A percentile compares a stretch with the other conserved stretches of the same genome.
Evolutionary conservation across 2,113 vertebrate genomes (phyloP).

Genomic region (Istiophorus platypterus): DNA sequence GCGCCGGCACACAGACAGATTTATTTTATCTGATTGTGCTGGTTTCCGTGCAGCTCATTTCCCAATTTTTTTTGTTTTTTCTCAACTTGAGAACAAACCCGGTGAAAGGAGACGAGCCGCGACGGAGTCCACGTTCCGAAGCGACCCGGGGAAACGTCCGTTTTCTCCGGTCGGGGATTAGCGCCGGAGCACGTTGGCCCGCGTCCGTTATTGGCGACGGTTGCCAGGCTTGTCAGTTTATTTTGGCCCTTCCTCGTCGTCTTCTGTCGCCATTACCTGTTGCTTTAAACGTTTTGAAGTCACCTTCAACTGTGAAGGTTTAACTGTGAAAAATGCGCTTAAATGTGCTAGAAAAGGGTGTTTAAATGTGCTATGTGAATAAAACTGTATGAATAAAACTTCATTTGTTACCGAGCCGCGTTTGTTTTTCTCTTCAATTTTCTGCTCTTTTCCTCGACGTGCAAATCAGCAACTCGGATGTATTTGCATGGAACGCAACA

Average conservation of each 20-base stretch:
- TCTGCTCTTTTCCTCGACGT: neutral
- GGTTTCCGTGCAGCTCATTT: neutral
- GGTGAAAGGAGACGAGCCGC: neutral
- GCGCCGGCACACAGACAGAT: conserved; percentile 10
- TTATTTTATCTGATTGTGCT: conserved; percentile 12
- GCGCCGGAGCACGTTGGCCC: neutral
- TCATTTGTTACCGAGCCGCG: neutral
- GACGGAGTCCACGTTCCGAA: neutral
- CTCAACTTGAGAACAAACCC: neutral
- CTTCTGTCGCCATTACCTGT: neutral
- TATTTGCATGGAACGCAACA: neutral
- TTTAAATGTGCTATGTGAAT: neutral
- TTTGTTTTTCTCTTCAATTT: neutral
- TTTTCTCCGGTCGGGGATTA: neutral
- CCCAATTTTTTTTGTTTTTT: conserved; percentile 8
- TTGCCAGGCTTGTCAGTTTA: neutral
- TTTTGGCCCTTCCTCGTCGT: neutral
- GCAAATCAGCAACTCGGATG: too few species aligned
- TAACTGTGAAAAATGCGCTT: too few species aligned
- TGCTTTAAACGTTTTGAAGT: neutral
- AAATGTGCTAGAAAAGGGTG: too few species aligned
- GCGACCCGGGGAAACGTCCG: neutral
- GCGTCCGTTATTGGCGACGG: too few species aligned
- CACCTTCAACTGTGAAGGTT: neutral
- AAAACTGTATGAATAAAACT: neutral